Percentiles rank a stretch among this genome's conserved stretches.
These are phyloP conservation scores for Lasioglossum oenotherae DNA, from an alignment of 2,888 invertebrate species.

Conservation along the genomic window DNA sequence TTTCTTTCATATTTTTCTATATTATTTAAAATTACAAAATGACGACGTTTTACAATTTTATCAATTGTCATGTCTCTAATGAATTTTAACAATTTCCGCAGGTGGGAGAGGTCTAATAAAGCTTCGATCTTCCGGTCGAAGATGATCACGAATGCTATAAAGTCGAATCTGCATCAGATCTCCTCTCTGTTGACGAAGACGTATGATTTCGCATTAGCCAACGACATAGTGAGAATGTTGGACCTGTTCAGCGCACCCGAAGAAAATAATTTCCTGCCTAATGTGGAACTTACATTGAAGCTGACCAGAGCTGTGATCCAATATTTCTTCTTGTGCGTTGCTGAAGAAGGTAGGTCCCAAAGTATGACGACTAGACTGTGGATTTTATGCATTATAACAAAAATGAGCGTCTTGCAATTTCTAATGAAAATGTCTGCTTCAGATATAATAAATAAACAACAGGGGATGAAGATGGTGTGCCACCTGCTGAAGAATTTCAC, in stretches of 20 bases:
- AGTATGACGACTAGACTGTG: background rate
- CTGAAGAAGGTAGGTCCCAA: conserved; percentile 86
- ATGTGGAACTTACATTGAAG: conserved; percentile 89
- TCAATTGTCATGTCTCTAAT: background rate
- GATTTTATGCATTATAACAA: background rate
- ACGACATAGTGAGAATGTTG: conserved; percentile 87
- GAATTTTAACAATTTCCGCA: conserved; percentile 76
- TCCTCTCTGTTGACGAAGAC: conserved; percentile 83
- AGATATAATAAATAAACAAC: conserved; percentile 88
- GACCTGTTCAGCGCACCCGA: conserved; percentile 88
- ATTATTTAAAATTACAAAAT: too few species aligned
- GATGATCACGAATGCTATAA: conserved; percentile 84
- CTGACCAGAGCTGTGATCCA: conserved; percentile 89
- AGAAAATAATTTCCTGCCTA: conserved; percentile 86
- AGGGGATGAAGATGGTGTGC: conserved; percentile 88
- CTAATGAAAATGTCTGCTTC: conserved; percentile 2
- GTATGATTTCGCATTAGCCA: conserved; percentile 82
- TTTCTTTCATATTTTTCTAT: background rate
- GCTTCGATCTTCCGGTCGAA: conserved; percentile 83
- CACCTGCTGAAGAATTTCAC: conserved; percentile 89
- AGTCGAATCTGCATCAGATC: conserved; percentile 84
- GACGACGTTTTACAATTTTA: too few species aligned
- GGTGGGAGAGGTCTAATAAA: conserved; percentile 88
- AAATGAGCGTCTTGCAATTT: too few species aligned
- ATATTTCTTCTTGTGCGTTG: conserved; percentile 91